Base-by-base conservation (phyloP, 2,113 vertebrate genomes). In the Corapipo altera region DNA sequence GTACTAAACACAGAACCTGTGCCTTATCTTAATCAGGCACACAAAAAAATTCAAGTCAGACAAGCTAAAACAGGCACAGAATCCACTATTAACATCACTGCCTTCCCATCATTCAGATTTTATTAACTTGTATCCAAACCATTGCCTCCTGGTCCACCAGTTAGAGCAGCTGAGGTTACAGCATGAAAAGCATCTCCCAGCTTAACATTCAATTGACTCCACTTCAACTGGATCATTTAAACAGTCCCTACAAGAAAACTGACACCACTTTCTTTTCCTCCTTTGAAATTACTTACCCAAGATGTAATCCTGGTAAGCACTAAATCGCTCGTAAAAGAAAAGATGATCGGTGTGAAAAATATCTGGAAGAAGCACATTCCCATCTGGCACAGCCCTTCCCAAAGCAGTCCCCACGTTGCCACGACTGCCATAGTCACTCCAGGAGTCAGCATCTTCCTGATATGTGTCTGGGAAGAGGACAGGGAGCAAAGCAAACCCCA, bases 261-360 rank as follows among this genome's bases (percentile, higher is more conserved):
- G 14, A 73, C 16, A 12, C 7, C 3, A 3, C 12, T 6, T 52
- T 65, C 20, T 13, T 66, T 62, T 64, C 49, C 44, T 33, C 17
- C 11, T 5, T 69, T 70, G 82, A 61, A 65, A 30, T 55, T 17
- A 93, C 97, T 98, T 95, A 99, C 99, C 99, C 15, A 99, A 98
- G 91, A 99, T 98, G 87, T 99, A 99, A 97, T 99, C 99, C 94
- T 99, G 99, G 88, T 99, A 99, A 5, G 98, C 98, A 67, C 98
- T 98, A 96, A 99, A 99, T 59, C 99, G 95, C 90, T 99, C 99
- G 0, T 99, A 99, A 95, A 99, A 99, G 52, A 99, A 94, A 67
- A 99, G 98, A n/a, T 98, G 97, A 91, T 97, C 96, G 0, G 99
- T 99, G 74, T 98, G 98, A 89, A 99, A 99, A 37, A 97, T 96